These are phyloP conservation scores for Haliaeetus leucogaster DNA, from an alignment of 2,113 vertebrate genomes.

Conservation along the genomic window DNA sequence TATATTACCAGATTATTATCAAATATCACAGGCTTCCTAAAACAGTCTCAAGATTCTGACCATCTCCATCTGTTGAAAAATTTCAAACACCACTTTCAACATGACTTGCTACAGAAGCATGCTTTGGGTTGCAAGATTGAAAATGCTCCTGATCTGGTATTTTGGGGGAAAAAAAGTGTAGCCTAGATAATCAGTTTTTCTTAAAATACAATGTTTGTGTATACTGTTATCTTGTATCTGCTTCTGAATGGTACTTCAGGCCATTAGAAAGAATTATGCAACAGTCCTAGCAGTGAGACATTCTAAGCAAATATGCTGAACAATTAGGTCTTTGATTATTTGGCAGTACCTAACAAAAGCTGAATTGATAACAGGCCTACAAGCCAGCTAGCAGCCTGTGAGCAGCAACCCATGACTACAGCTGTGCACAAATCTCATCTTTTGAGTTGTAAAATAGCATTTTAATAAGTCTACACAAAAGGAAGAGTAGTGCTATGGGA, in stretches of 20 bases:
- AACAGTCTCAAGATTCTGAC: not conserved
- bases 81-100: not conserved
- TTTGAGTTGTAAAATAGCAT: not conserved
- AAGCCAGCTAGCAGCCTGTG: not conserved
- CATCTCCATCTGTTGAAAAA: not conserved
- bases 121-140: not conserved
- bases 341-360: slow-evolving; percentile 33
- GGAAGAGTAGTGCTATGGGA: not conserved
- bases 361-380: not conserved
- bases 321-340: slow-evolving; percentile 4
- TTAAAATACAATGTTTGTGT: not conserved
- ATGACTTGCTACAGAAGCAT: not conserved
- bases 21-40: not conserved
- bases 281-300: not conserved
- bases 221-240: not conserved
- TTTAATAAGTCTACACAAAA: not conserved
- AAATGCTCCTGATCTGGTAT: not conserved
- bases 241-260: not conserved
- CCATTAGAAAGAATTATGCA: not conserved
- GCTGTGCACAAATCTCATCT: not conserved
- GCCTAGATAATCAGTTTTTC: not conserved
- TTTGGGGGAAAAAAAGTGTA: not conserved
- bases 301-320: not conserved
- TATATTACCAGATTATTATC: not conserved
- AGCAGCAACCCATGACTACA: not conserved